Percentiles rank a stretch among this genome's conserved stretches.
Conservation (phyloP, 2,888 invertebrate genomes). For the Branchipolynoe longqiensis region DNA sequence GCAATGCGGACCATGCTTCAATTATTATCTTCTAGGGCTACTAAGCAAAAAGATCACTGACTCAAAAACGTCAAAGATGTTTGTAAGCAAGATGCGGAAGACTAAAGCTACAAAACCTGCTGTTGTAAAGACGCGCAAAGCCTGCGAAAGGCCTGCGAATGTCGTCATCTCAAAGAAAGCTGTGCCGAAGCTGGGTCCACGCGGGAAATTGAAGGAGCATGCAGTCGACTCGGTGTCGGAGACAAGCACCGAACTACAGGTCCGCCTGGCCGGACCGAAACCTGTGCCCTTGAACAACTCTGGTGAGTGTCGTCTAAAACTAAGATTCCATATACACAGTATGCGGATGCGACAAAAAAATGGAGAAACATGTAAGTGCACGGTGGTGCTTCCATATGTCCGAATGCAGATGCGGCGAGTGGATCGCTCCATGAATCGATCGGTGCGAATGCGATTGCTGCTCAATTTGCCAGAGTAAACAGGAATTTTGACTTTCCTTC, state of each 20-base stretch:
- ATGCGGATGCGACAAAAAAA: too few relatives aligned
- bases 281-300: slow-evolving; percentile 37
- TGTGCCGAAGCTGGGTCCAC: not conserved
- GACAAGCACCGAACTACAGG: slow-evolving; percentile 47
- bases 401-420: too few relatives aligned
- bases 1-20: too few relatives aligned
- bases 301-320: slow-evolving; percentile 2
- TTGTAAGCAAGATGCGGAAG: not conserved
- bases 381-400: too few relatives aligned
- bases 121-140: not conserved
- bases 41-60: too few relatives aligned
- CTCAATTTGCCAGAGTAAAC: too few relatives aligned
- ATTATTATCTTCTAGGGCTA: too few relatives aligned
- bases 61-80: not conserved
- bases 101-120: not conserved
- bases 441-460: too few relatives aligned
- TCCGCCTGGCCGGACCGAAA: slow-evolving; percentile 30
- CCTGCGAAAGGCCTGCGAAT: not conserved
- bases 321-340: too few relatives aligned
- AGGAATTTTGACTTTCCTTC: too few relatives aligned
- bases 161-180: not conserved
- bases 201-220: not conserved
- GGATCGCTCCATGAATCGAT: too few relatives aligned
- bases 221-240: slow-evolving; percentile 42
- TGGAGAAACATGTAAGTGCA: too few relatives aligned